phyloP scores from a whole-genome alignment of 2,888 invertebrate genomes.

The Leptinotarsa tumamoca region DNA sequence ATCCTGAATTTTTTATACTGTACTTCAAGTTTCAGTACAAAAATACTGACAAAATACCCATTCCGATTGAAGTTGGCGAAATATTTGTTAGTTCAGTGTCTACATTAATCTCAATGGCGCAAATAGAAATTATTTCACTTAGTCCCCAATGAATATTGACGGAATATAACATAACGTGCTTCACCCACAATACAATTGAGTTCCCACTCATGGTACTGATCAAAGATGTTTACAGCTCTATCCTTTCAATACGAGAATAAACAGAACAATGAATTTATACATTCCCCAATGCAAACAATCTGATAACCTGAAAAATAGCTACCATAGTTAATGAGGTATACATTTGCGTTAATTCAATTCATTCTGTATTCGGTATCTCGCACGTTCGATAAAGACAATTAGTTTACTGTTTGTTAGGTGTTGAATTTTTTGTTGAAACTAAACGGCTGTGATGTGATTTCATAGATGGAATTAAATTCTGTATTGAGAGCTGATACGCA shows the following conservation, averaged over 20 bases:
- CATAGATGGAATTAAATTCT: neutral
- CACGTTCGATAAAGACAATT: neutral
- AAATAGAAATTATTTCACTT: too few relatives aligned
- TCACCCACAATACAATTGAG: neutral
- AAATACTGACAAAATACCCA: too few relatives aligned
- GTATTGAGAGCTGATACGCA: neutral
- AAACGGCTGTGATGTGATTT: neutral
- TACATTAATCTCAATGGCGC: too few relatives aligned
- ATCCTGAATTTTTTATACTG: too few relatives aligned
- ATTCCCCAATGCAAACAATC: constrained; percentile 36
- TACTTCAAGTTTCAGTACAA: too few relatives aligned
- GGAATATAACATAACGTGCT: too few relatives aligned
- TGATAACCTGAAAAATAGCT: constrained; percentile 31
- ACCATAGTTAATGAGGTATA: constrained; percentile 14
- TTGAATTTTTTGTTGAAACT: neutral
- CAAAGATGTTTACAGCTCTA: constrained; percentile 7
- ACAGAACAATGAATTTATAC: constrained; percentile 25
- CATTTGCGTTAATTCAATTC: constrained; percentile 20
- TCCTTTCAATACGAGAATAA: constrained; percentile 11
- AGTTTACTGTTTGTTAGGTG: neutral
- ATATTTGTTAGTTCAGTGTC: too few relatives aligned
- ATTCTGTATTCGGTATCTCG: constrained; percentile 5
- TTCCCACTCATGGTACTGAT: neutral
- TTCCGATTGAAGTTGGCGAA: too few relatives aligned
- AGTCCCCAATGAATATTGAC: too few relatives aligned